Evolutionary conservation across 2,888 invertebrate genomes (phyloP), one percentile per base, ranked within the genome.

Genomic region (Anticlea derivata): DNA sequence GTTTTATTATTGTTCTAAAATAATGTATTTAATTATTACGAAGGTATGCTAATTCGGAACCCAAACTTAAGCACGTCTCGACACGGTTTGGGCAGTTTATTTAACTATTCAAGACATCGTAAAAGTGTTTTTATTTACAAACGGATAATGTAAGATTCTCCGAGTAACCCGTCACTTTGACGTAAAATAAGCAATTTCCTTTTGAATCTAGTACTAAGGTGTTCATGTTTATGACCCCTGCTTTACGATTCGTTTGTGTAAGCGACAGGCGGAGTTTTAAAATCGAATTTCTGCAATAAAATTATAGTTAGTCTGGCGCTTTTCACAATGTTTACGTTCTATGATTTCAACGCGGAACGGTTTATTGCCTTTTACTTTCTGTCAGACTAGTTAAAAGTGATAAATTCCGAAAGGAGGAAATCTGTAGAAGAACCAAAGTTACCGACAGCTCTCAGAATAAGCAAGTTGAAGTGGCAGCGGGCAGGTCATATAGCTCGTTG

Each of bases 151-250:
- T 85, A 83, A 78, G 76, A 80, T 63, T 66, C 66, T 69, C 70
- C 62, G 75, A 74, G 78, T 80, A 70, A 73, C 74, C 73, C 75
- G 80, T 78, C 78, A 79, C 73, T 77, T 71, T 68, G 74, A 83
- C 84, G 82, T 88, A 87, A 87, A 88, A 87, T 86, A 87, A 86
- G 87, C 84, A 84, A 87, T 88, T 86, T 86, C 86, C 85, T 83
- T 82, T 86, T 83, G 85, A 83, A 83, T 83, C 81, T 83, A 75
- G 77, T 71, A n/a, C n/a, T n/a, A 79, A 86, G 86, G 86, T 86
- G 86, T 80, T 47, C 49, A 49, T 77, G 76, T 87, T 86, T 87
- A 87, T 80, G 85, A 79, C 75, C 70, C 67, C 61, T 62, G 62
- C 70, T 87, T 87, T 86, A 87, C 86, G 86, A 82, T 85, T 84